Evolutionary conservation across 2,113 vertebrate species (phyloP).

Genomic region (Eleginops maclovinus): DNA sequence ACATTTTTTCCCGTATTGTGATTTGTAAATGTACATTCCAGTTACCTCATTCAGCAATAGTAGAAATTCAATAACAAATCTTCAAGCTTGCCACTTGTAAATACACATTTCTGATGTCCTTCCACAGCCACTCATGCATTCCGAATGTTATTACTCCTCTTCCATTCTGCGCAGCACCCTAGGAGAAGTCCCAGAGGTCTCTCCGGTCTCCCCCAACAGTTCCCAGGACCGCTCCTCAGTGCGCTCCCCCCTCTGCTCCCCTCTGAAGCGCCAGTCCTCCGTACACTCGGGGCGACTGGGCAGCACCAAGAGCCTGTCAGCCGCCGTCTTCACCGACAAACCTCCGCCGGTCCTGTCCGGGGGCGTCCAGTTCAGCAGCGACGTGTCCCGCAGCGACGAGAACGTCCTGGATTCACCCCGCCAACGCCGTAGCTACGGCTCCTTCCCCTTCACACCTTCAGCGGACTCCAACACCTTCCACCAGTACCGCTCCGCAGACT

Average conservation of each 20-base stretch:
- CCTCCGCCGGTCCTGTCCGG: conserved; percentile 83
- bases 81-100: no score
- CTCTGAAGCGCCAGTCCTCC: conserved; percentile 91
- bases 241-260: conserved; percentile 93
- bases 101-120: neutral
- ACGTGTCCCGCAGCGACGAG: conserved; percentile 95
- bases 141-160: neutral
- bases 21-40: no score
- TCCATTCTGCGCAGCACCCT: conserved; percentile 76
- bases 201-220: conserved; percentile 87
- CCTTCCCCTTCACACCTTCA: conserved; percentile 95
- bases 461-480: conserved; percentile 97
- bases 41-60: no score
- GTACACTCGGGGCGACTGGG: conserved; percentile 93
- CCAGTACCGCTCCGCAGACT: conserved; percentile 96
- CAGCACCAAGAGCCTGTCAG: conserved; percentile 96
- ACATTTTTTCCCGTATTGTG: no score
- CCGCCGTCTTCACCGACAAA: conserved; percentile 93
- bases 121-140: neutral
- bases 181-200: conserved; percentile 84
- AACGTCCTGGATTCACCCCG: conserved; percentile 95
- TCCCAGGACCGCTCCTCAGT: conserved; percentile 86
- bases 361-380: conserved; percentile 95
- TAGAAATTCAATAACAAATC: no score
- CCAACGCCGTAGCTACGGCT: conserved; percentile 95